A percentile compares a stretch with the other conserved stretches of the same genome.
Evolutionary conservation across 2,797 vertebrate genomes (phyloP).

Genomic region (Chelonia mydas): DNA sequence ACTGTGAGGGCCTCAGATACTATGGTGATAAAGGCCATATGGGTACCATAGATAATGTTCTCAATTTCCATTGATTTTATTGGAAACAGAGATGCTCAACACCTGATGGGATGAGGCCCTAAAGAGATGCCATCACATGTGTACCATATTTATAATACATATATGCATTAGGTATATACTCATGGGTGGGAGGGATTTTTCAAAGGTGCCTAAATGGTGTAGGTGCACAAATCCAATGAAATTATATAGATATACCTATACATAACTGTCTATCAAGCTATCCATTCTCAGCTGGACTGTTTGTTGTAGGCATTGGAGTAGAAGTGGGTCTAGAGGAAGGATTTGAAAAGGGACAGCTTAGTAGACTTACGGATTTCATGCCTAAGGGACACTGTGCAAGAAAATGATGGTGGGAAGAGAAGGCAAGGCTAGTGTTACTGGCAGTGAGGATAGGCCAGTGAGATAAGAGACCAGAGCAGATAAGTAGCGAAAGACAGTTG

Average conservation of each 20-base stretch:
- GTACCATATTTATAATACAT: background rate
- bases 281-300: background rate
- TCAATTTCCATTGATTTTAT: background rate
- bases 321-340: background rate
- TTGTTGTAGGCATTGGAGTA: background rate
- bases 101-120: background rate
- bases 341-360: background rate
- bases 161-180: background rate
- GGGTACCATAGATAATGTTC: background rate
- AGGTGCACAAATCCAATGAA: background rate
- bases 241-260: background rate
- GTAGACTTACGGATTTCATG: background rate
- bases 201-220: background rate
- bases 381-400: background rate
- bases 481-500: background rate
- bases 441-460: background rate
- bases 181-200: background rate
- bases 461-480: background rate
- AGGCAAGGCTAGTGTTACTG: background rate
- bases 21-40: rapidly evolving
- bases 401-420: background rate
- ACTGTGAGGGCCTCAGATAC: background rate
- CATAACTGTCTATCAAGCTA: background rate
- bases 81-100: background rate
- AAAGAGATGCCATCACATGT: background rate